Evolutionary conservation across 2,113 vertebrate genomes (phyloP).

Genomic region (Geococcyx californianus): DNA sequence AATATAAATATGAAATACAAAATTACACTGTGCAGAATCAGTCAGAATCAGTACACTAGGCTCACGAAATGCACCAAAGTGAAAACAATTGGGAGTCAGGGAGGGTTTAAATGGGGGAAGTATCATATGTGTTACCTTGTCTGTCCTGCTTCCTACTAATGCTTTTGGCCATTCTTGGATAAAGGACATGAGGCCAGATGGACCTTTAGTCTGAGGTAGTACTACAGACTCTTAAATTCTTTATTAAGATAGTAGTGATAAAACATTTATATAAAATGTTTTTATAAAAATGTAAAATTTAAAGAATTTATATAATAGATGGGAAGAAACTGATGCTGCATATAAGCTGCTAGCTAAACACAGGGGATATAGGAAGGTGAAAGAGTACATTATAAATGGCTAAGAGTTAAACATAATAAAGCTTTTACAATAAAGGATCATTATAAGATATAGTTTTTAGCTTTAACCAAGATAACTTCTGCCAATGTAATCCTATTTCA

Average conservation of each 20-base stretch:
- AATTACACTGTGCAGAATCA: neutral
- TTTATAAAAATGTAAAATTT: neutral
- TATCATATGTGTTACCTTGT: neutral
- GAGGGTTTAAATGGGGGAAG: neutral
- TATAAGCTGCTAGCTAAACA: neutral
- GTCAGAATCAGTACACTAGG: neutral
- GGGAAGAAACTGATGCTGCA: neutral
- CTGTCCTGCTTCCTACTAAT: neutral
- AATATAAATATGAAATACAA: neutral
- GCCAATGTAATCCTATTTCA: constrained; percentile 26
- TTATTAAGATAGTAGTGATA: neutral
- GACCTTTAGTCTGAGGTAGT: neutral
- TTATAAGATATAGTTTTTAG: neutral
- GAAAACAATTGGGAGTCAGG: neutral
- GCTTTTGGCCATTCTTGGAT: neutral
- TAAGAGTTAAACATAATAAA: neutral
- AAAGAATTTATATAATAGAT: neutral
- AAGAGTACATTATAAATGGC: neutral
- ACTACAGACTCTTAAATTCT: neutral
- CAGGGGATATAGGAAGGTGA: neutral
- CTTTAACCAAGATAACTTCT: neutral
- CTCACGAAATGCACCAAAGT: neutral
- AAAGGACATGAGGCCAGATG: neutral
- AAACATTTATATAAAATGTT: neutral
- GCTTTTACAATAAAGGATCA: neutral